Evolutionary conservation across 2,888 invertebrate species (phyloP).

Genomic region (Cheilosia grossa): DNA sequence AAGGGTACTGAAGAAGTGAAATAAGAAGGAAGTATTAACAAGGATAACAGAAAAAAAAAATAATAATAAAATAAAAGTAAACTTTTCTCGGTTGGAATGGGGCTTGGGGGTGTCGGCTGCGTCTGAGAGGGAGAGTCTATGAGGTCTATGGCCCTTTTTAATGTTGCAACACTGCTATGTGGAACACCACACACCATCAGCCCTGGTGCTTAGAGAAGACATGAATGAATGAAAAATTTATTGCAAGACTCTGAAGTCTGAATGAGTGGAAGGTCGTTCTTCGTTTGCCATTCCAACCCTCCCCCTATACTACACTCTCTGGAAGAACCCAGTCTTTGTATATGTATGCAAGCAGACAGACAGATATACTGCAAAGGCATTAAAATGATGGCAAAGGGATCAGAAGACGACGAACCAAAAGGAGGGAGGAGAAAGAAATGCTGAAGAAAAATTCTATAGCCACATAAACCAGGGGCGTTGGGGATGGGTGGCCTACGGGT

Average conservation of each 20-base stretch:
- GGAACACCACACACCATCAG: constrained; percentile 33
- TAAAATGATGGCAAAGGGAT: constrained; percentile 60
- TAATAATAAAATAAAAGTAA: constrained; percentile 65
- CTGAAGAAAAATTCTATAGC: constrained; percentile 66
- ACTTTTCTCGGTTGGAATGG: constrained; percentile 51
- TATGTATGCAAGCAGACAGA: constrained; percentile 59
- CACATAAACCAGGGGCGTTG: constrained; percentile 59
- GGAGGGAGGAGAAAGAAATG: constrained; percentile 17
- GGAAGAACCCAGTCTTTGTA: constrained; percentile 43
- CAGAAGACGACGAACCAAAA: constrained; percentile 23
- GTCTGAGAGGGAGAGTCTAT: constrained; percentile 19
- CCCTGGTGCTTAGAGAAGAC: constrained; percentile 53
- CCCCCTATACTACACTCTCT: constrained; percentile 12
- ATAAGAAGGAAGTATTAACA: constrained; percentile 53
- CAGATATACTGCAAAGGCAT: constrained; percentile 63
- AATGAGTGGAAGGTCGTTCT: constrained; percentile 67
- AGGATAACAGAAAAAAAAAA: constrained; percentile 9
- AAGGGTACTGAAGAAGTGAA: constrained; percentile 51
- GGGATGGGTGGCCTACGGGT: constrained; percentile 43
- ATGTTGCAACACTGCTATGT: constrained; percentile 65
- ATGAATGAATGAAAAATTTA: constrained; percentile 73
- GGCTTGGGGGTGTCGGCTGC: constrained; percentile 5
- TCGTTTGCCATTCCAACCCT: constrained; percentile 14
- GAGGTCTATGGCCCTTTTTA: constrained; percentile 68
- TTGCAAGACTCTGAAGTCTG: constrained; percentile 61